Evolutionary conservation across 92 coral and sea anemone species (phyloP).

Genomic region (Epizoanthus scotinus): DNA sequence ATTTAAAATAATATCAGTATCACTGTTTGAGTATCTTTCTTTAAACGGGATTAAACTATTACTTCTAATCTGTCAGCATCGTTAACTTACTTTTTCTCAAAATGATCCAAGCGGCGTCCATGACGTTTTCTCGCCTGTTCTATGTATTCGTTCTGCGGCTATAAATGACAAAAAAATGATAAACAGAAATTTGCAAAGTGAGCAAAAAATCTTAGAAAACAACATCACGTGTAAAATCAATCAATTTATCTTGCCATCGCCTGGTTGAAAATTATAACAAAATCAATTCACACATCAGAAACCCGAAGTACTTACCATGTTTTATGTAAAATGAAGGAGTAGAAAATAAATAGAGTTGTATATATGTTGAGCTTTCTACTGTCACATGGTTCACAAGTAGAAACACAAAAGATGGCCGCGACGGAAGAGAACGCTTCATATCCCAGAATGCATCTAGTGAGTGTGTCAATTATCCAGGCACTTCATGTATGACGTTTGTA

Average conservation of each 20-base stretch:
- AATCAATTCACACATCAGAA: background rate
- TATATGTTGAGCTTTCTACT: slow-evolving; percentile 10
- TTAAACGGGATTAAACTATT: no score
- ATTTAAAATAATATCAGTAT: no score
- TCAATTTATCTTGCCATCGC: background rate
- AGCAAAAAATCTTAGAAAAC: background rate
- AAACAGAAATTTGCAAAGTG: background rate
- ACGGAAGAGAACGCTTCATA: background rate
- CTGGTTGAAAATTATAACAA: background rate
- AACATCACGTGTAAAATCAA: background rate
- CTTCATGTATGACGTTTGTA: background rate
- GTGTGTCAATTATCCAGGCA: background rate
- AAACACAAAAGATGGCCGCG: background rate
- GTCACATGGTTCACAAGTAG: slow-evolving; percentile 5
- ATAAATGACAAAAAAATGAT: no score
- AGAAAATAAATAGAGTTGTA: slow-evolving; percentile 12
- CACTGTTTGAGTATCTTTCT: no score
- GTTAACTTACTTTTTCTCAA: slow-evolving; percentile 87
- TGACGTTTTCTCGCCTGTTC: slow-evolving; percentile 96
- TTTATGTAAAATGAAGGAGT: background rate
- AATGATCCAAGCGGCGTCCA: slow-evolving; percentile 96
- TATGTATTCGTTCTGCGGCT: slow-evolving; percentile 98
- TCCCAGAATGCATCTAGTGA: slow-evolving; percentile 11
- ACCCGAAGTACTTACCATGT: slow-evolving; percentile 14
- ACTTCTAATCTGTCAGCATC: background rate